A percentile compares a stretch with the other conserved stretches of the same genome.
Conservation (phyloP, 2,797 vertebrate species). For the Melanotaenia pygmaea region DNA sequence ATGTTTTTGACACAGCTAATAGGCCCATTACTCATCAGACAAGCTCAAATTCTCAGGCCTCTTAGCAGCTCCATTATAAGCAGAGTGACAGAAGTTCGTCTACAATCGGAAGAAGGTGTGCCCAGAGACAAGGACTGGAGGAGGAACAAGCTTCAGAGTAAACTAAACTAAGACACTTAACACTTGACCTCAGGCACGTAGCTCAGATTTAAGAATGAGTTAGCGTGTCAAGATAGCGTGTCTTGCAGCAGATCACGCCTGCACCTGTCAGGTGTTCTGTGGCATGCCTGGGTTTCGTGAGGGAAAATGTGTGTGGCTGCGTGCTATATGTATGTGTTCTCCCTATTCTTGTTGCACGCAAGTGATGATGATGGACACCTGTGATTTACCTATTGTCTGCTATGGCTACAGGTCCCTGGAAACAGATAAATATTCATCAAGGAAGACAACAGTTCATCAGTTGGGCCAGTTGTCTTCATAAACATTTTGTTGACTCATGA, state of each 20-base stretch:
- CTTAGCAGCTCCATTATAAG: constrained; percentile 69
- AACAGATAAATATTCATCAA: constrained; percentile 71
- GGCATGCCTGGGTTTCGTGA: constrained; percentile 81
- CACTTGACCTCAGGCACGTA: constrained; percentile 73
- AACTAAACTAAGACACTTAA: constrained; percentile 65
- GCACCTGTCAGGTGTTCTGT: constrained; percentile 85
- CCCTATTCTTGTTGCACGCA: constrained; percentile 66
- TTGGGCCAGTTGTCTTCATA: constrained; percentile 12
- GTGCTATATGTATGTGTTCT: constrained; percentile 48
- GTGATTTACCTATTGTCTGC: constrained; percentile 58
- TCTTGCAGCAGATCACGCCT: constrained; percentile 82
- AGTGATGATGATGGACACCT: constrained; percentile 70
- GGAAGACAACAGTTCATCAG: constrained; percentile 24
- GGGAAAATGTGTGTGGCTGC: constrained; percentile 50
- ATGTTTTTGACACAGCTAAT: constrained; percentile 64
- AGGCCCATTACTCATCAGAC: constrained; percentile 71
- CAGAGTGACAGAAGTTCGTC: constrained; percentile 66
- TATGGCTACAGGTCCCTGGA: constrained; percentile 54
- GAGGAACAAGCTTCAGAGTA: constrained; percentile 74
- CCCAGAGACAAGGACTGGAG: constrained; percentile 63
- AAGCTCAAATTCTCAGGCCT: constrained; percentile 67
- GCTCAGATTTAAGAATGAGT: constrained; percentile 87
- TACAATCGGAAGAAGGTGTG: constrained; percentile 77
- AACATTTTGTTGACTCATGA: constrained; percentile 35
- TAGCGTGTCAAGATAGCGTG: constrained; percentile 88